Evolutionary conservation across 1,140 invertebrate species (phyloP).

Genomic region (Caerostris darwini): DNA sequence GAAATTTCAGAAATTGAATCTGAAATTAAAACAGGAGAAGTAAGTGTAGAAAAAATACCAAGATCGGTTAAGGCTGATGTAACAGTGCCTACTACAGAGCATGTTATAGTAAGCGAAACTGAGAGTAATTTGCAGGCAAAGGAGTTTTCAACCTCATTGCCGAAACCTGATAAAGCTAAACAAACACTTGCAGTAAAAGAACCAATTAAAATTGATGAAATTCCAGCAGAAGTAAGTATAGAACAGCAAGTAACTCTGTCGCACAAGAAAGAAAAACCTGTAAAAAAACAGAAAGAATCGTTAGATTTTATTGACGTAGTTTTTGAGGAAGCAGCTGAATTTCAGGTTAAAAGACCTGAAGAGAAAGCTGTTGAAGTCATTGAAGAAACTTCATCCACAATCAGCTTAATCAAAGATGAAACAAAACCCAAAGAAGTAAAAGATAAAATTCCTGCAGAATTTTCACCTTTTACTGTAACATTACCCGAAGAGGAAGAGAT

Average conservation of each 20-base stretch:
- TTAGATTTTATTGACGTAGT: constrained; percentile 66
- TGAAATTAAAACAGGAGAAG: constrained; percentile 64
- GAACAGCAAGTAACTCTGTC: constrained; percentile 71
- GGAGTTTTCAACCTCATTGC: constrained; percentile 26
- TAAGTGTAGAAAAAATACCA: constrained; percentile 72
- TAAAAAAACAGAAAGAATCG: constrained; percentile 43
- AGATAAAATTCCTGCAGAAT: constrained; percentile 63
- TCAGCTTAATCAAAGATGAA: neutral
- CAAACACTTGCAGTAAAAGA: constrained; percentile 71
- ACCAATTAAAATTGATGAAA: constrained; percentile 74
- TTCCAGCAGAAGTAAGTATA: constrained; percentile 71
- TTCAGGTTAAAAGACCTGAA: constrained; percentile 54
- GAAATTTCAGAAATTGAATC: constrained; percentile 72
- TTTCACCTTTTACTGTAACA: constrained; percentile 71
- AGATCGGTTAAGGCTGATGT: constrained; percentile 66
- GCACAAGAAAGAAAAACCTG: constrained; percentile 32
- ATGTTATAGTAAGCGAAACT: constrained; percentile 73
- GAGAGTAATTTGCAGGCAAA: constrained; percentile 73
- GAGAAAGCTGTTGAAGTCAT: constrained; percentile 36
- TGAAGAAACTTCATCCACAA: neutral
- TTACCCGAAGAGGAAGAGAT: constrained; percentile 79
- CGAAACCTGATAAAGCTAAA: constrained; percentile 60
- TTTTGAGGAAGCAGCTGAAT: constrained; percentile 75
- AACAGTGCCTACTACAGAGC: constrained; percentile 70
- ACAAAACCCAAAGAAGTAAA: neutral